A percentile compares a stretch with the other conserved stretches of the same genome.
These are phyloP conservation scores for Triplophysa siluroides DNA, from an alignment of 2,113 vertebrate species.

Conservation along the genomic window DNA sequence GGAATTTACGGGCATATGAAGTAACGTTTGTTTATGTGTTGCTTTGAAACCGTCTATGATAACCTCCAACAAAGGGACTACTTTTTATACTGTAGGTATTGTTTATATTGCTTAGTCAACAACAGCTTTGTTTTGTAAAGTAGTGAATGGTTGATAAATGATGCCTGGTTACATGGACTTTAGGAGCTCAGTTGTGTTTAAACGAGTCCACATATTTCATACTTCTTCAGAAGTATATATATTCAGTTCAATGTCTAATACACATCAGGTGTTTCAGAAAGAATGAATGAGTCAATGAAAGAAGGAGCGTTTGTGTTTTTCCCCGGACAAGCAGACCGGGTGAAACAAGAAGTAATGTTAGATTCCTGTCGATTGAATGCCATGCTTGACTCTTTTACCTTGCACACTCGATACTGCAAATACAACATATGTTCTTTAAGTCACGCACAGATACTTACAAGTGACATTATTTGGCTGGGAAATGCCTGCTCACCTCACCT, in stretches of 20 bases:
- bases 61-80: not conserved
- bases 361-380: constrained; percentile 26
- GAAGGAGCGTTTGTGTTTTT: not conserved
- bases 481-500: constrained; percentile 21
- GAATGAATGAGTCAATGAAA: constrained; percentile 14
- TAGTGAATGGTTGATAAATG: not conserved
- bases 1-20: too few relatives aligned
- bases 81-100: not conserved
- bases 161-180: not conserved
- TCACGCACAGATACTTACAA: not conserved
- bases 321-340: not conserved
- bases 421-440: constrained; percentile 13
- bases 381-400: constrained; percentile 17
- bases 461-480: constrained; percentile 3
- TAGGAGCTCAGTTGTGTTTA: not conserved
- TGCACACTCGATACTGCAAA: constrained; percentile 30
- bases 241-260: not conserved
- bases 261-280: not conserved
- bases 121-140: not conserved
- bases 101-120: not conserved
- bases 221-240: constrained; percentile 17
- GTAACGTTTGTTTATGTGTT: too few relatives aligned
- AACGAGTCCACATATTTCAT: constrained; percentile 6
- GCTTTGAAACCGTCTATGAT: too few relatives aligned
- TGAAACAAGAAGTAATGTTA: constrained; percentile 2